Conservation (phyloP, 92 coral and sea anemone species). For the Parazoanthus atlanticus region DNA sequence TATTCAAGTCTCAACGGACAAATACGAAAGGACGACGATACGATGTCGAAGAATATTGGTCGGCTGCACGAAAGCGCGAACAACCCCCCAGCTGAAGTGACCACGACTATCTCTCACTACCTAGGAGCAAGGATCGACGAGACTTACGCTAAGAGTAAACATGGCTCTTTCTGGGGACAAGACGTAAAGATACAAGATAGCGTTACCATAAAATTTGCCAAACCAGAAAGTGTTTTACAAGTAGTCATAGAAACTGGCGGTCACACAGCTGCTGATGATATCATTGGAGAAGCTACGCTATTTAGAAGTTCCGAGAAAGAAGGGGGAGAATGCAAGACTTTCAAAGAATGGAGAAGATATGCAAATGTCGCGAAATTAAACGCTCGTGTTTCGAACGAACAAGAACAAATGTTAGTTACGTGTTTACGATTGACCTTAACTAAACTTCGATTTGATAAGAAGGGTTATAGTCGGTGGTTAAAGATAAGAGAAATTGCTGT, state of each 20-base stretch:
- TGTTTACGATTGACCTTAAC: slow-evolving; percentile 65
- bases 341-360: slow-evolving; percentile 2
- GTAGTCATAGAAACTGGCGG: slow-evolving; percentile 71
- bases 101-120: slow-evolving; percentile 51
- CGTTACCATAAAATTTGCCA: slow-evolving; percentile 48
- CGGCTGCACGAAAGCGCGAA: slow-evolving; percentile 58
- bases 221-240: slow-evolving; percentile 42
- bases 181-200: slow-evolving; percentile 50
- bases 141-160: slow-evolving; percentile 48
- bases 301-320: slow-evolving; percentile 26
- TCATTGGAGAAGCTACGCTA: slow-evolving; percentile 66
- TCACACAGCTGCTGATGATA: slow-evolving; percentile 61
- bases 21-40: slow-evolving; percentile 59
- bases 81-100: slow-evolving; percentile 62
- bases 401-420: slow-evolving; percentile 37
- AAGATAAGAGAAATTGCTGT: slow-evolving; percentile 73
- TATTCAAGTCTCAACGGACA: slow-evolving; percentile 73
- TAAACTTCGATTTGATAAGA: slow-evolving; percentile 42
- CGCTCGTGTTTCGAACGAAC: background rate
- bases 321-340: slow-evolving; percentile 54
- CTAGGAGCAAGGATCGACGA: slow-evolving; percentile 21
- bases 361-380: background rate
- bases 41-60: background rate
- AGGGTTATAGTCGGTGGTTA: slow-evolving; percentile 63
- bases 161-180: slow-evolving; percentile 71